Evolutionary conservation across 2,797 vertebrate genomes (phyloP).

Genomic region (Rhyacichthys aspro): DNA sequence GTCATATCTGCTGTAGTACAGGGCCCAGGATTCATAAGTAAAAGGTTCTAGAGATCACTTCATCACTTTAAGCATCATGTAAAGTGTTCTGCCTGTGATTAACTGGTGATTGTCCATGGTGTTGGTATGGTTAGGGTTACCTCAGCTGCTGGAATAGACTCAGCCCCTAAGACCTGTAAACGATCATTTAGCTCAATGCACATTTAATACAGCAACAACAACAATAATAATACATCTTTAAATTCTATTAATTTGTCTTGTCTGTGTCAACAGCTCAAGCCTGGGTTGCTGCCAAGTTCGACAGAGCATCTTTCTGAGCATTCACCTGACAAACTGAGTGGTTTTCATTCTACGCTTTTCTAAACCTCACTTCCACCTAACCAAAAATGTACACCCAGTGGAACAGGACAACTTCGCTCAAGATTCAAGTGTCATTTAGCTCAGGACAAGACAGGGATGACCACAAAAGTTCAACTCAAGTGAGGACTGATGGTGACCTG

Average conservation of each 20-base stretch:
- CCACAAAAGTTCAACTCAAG: slow-evolving; percentile 9
- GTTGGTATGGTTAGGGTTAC: too few species aligned
- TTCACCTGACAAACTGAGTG: slow-evolving; percentile 39
- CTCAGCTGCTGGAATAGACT: too few species aligned
- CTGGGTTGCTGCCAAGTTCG: slow-evolving; percentile 84
- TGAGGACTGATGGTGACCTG: not conserved
- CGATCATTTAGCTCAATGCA: not conserved
- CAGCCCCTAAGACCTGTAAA: too few species aligned
- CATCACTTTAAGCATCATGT: too few species aligned
- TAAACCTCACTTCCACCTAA: slow-evolving; percentile 39
- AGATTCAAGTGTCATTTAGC: slow-evolving; percentile 51
- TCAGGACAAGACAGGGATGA: slow-evolving; percentile 60
- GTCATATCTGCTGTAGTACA: too few species aligned
- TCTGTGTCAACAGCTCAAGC: slow-evolving; percentile 82
- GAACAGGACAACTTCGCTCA: slow-evolving; percentile 39
- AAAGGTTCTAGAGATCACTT: too few species aligned
- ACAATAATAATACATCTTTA: not conserved
- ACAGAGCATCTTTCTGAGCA: slow-evolving; percentile 85
- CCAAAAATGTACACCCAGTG: slow-evolving; percentile 12
- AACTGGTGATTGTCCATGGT: too few species aligned
- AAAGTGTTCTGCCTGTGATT: too few species aligned
- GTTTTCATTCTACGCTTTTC: slow-evolving; percentile 22
- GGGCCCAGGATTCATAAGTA: too few species aligned
- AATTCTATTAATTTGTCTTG: slow-evolving; percentile 4
- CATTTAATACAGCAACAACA: not conserved